Percentiles rank a stretch among this genome's conserved stretches.
Evolutionary conservation across 2,888 invertebrate species (phyloP).

Genomic region (Anagyrus pseudococci): DNA sequence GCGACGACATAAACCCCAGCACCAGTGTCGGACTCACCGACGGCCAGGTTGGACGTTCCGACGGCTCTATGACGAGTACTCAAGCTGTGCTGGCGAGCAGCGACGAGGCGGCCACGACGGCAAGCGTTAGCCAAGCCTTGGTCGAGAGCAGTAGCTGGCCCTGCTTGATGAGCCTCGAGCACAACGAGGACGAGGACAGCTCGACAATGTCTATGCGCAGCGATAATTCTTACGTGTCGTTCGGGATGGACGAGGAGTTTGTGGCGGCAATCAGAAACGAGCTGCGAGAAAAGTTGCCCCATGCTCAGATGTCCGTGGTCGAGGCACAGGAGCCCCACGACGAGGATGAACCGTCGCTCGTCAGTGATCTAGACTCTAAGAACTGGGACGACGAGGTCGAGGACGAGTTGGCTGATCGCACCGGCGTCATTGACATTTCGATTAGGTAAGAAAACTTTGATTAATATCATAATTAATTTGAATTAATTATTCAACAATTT

Average conservation of each 20-base stretch:
- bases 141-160: slow-evolving; percentile 30
- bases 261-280: slow-evolving; percentile 76
- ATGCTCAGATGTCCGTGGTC: slow-evolving; percentile 66
- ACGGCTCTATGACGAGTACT: not conserved
- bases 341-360: slow-evolving; percentile 49
- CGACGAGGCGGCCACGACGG: not conserved
- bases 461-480: too few species aligned
- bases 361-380: slow-evolving; percentile 48
- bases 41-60: slow-evolving; percentile 14
- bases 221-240: slow-evolving; percentile 66
- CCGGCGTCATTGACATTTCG: slow-evolving; percentile 58
- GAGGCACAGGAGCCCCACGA: slow-evolving; percentile 54
- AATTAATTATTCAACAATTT: not conserved
- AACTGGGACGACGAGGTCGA: slow-evolving; percentile 59
- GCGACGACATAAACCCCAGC: slow-evolving; percentile 31
- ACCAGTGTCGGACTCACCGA: slow-evolving; percentile 18
- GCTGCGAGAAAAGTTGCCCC: slow-evolving; percentile 73
- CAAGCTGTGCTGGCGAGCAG: not conserved
- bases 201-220: slow-evolving; percentile 64
- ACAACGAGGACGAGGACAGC: slow-evolving; percentile 58
- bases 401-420: slow-evolving; percentile 50
- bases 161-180: slow-evolving; percentile 19
- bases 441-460: slow-evolving; percentile 56
- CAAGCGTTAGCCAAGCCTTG: not conserved
- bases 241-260: slow-evolving; percentile 73